Evolutionary conservation across 2,113 vertebrate genomes (phyloP), one percentile per base, ranked within the genome.

Genomic region (Petroica traversi): DNA sequence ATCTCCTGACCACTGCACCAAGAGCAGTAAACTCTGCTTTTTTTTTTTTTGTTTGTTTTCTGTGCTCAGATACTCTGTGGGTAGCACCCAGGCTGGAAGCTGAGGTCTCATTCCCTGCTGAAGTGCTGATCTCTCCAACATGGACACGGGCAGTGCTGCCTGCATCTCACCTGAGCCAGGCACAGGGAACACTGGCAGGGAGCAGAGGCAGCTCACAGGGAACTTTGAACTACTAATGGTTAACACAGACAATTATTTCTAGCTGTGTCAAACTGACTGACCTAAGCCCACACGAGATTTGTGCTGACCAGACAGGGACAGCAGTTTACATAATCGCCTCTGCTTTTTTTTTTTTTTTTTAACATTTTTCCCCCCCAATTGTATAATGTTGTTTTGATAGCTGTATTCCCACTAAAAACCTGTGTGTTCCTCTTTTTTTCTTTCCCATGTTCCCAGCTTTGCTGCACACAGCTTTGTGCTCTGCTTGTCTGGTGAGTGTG

Each of bases 211-310:
- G 45, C 38, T 36, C 6, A 1, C 0, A 0, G 43, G n/a, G 88
- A 90, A 88, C 95, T 93, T 92, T 69, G 92, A 51, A 31, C 92
- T 83, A 16, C 92, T 92, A 90, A 96, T 92, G 46, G 78, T 94
- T 97, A 95, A 95, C 95, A 46, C 28, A 61, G 86, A 29, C 59
- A 91, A 62, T 91, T 58, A 62, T 82, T 88, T 92, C 78, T 76
- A 34, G 62, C 90, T 90, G 67, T 92, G 88, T 80, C 88, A 73
- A 92, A 72, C 0, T 1, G 41, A 58, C 62, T 58, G 78, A 73
- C 75, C 93, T 89, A 82, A 95, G 58, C 74, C 66, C 66, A 34
- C 62, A 38, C 0, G n/a, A 80, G 82, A 62, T 90, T 96, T 95
- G 71, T 93, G 91, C 96, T 97, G 96, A 95, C 58, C 78, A 77